phyloP scores from a whole-genome alignment of 64 coral and sea anemone genomes.

The Dendronephthya gigantea region DNA sequence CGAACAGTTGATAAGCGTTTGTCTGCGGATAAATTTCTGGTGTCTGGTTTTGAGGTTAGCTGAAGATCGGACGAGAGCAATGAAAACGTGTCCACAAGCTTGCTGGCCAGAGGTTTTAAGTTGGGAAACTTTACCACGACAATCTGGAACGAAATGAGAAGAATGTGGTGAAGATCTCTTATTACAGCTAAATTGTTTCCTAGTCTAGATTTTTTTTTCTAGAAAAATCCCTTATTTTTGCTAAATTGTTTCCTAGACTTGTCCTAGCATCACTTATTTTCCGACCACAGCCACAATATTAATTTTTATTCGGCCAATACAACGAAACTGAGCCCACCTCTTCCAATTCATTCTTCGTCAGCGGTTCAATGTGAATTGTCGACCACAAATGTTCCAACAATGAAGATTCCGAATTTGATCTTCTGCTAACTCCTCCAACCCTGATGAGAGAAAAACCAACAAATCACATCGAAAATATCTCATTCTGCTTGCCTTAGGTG shows the following conservation, averaged over 20 bases:
- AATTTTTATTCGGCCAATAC: too few species aligned
- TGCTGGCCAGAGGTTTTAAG: conserved; percentile 45
- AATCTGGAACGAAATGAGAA: conserved; percentile 23
- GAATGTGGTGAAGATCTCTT: too few species aligned
- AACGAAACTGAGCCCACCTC: conserved; percentile 6
- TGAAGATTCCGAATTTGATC: conserved; percentile 49
- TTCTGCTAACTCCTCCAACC: conserved; percentile 32
- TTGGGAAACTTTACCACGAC: conserved; percentile 50
- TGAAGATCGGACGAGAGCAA: conserved; percentile 57
- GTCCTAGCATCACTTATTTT: too few species aligned
- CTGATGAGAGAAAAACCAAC: background rate
- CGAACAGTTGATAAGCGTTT: conserved; percentile 58
- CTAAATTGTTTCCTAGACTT: too few species aligned
- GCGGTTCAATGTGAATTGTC: conserved; percentile 55
- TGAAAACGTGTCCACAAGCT: conserved; percentile 75
- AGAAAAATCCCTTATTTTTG: too few species aligned
- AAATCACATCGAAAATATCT: too few species aligned
- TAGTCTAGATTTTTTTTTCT: too few species aligned
- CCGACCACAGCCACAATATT: too few species aligned
- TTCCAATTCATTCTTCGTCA: conserved; percentile 56
- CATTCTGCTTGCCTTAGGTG: too few species aligned
- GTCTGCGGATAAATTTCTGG: conserved; percentile 32
- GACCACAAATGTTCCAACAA: conserved; percentile 84
- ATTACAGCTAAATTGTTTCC: too few species aligned
- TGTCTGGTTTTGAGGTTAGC: conserved; percentile 43